phyloP scores from a whole-genome alignment of 2,888 invertebrate species.

The Ceriagrion tenellum region DNA sequence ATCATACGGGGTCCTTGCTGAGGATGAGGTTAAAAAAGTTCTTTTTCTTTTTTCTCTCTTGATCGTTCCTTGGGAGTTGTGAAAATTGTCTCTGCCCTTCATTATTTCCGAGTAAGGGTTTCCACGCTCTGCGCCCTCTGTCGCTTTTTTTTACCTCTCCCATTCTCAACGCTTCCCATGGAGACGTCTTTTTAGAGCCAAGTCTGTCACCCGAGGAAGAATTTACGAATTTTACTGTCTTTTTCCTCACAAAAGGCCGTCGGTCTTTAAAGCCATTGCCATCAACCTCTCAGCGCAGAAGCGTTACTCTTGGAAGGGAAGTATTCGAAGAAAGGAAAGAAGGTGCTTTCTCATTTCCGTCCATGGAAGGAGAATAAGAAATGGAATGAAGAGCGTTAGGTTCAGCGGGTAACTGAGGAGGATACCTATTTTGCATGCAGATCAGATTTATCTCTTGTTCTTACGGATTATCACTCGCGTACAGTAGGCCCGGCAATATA shows the following conservation, averaged over 20 bases:
- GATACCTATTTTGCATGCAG: too few species aligned
- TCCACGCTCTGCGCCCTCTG: not conserved
- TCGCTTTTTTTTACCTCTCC: not conserved
- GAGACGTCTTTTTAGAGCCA: not conserved
- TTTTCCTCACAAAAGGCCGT: not conserved
- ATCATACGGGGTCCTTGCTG: not conserved
- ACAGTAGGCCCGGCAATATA: too few species aligned
- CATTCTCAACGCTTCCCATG: not conserved
- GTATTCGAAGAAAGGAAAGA: not conserved
- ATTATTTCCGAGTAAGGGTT: not conserved
- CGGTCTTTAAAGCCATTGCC: not conserved
- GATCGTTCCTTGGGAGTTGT: not conserved
- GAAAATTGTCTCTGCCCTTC: conserved; percentile 5
- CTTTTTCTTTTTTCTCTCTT: not conserved
- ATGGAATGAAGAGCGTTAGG: too few species aligned
- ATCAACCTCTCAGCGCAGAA: not conserved
- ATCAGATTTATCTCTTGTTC: too few species aligned
- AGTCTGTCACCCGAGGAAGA: conserved; percentile 23
- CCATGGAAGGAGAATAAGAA: too few species aligned
- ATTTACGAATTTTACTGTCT: not conserved
- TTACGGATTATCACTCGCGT: too few species aligned
- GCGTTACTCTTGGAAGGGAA: not conserved
- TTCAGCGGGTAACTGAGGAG: too few species aligned
- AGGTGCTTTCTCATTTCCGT: too few species aligned
- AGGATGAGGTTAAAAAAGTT: not conserved